A percentile compares a stretch with the other conserved stretches of the same genome.
Evolutionary conservation across 2,797 vertebrate species (phyloP).

Genomic region (Scolopax rusticola): DNA sequence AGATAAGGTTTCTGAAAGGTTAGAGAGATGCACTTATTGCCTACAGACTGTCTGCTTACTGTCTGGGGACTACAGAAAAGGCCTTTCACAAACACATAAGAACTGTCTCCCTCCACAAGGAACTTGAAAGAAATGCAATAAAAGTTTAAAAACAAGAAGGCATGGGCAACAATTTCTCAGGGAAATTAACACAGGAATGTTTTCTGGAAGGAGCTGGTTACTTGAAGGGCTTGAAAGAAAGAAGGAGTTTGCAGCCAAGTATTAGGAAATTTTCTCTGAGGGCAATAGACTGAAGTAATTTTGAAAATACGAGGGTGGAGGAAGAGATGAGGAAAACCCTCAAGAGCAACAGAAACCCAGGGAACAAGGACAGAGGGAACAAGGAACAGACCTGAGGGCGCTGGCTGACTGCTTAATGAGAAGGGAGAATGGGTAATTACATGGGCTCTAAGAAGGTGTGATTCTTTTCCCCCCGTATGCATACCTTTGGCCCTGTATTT

Average conservation of each 20-base stretch:
- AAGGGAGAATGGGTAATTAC: background rate
- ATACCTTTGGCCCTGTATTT: background rate
- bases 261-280: constrained; percentile 24
- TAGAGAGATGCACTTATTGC: background rate
- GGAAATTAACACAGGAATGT: constrained; percentile 29
- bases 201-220: constrained; percentile 29
- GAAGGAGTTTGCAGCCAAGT: background rate
- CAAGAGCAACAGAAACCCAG: background rate
- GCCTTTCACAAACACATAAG: background rate
- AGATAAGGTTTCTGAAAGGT: background rate
- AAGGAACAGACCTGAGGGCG: background rate
- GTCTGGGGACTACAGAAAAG: background rate
- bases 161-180: constrained; percentile 8
- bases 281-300: constrained; percentile 3
- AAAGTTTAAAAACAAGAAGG: constrained; percentile 16
- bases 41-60: background rate
- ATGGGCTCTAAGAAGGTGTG: background rate
- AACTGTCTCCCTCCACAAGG: background rate
- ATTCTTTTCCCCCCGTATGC: background rate
- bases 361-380: background rate
- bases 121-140: constrained; percentile 37
- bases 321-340: background rate
- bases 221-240: constrained; percentile 29
- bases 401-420: background rate
- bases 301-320: background rate